Evolutionary conservation across 2,113 vertebrate species (phyloP).

Genomic region (Trematomus loennbergii): DNA sequence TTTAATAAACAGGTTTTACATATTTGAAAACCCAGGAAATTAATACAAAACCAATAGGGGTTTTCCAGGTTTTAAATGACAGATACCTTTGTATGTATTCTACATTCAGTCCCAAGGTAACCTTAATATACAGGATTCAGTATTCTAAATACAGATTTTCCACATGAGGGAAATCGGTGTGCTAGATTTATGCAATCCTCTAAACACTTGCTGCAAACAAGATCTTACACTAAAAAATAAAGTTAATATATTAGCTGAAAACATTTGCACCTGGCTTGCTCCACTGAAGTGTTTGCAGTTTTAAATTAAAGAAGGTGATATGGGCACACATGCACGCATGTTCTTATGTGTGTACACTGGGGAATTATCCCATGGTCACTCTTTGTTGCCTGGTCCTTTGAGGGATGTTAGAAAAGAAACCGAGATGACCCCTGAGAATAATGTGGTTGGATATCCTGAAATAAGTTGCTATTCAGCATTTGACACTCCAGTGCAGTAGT

Average conservation of each 20-base stretch:
- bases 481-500: conserved; percentile 43
- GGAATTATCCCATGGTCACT: background rate
- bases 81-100: background rate
- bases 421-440: conserved; percentile 35
- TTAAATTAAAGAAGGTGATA: conserved; percentile 7
- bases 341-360: background rate
- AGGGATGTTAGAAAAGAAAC: conserved; percentile 1
- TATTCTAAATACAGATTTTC: background rate
- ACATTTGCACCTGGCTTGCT: conserved; percentile 12
- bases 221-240: conserved; percentile 12
- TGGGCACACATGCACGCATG: background rate
- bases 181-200: conserved; percentile 1
- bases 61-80: background rate
- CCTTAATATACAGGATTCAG: background rate
- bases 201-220: conserved; percentile 23
- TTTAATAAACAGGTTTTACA: background rate
- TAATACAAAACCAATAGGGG: background rate
- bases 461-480: conserved; percentile 30
- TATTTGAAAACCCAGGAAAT: background rate
- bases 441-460: conserved; percentile 7
- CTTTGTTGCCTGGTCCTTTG: conserved; percentile 6
- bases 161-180: conserved; percentile 5
- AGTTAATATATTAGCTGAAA: conserved; percentile 19
- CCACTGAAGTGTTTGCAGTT: conserved; percentile 23
- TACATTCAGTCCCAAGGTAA: conserved; percentile 12